Evolutionary conservation across 2,888 invertebrate species (phyloP).

Genomic region (Eristalis tenax): DNA sequence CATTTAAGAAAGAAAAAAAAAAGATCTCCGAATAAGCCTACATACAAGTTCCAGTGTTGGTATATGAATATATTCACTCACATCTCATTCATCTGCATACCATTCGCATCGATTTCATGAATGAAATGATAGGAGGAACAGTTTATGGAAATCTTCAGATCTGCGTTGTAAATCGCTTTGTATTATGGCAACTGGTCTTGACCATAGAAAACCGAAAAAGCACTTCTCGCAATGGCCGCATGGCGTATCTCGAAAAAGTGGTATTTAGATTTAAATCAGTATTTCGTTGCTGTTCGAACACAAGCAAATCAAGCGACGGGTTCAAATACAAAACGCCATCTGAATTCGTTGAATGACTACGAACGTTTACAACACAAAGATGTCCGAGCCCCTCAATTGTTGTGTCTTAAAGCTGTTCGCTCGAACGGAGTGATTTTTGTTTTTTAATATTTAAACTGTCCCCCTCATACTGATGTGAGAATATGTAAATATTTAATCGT

Average conservation of each 20-base stretch:
- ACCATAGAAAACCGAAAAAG: slow-evolving; percentile 60
- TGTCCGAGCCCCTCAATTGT: neutral
- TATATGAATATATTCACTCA: neutral
- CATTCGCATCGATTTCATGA: slow-evolving; percentile 57
- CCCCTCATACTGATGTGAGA: neutral
- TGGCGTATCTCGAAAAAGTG: slow-evolving; percentile 32
- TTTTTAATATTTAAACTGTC: neutral
- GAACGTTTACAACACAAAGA: neutral
- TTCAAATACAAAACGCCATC: neutral
- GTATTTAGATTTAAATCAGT: slow-evolving; percentile 28
- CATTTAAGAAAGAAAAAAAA: slow-evolving; percentile 20
- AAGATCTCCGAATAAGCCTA: neutral
- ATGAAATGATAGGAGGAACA: slow-evolving; percentile 50
- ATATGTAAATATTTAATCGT: neutral
- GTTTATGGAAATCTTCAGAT: slow-evolving; percentile 51
- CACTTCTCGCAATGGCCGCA: slow-evolving; percentile 43
- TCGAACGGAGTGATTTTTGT: neutral
- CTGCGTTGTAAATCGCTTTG: slow-evolving; percentile 51
- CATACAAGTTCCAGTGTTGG: neutral
- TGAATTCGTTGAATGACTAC: neutral
- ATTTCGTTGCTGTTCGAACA: neutral
- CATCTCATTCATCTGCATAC: slow-evolving; percentile 23
- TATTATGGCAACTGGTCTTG: slow-evolving; percentile 64
- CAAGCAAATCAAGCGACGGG: too few species aligned
- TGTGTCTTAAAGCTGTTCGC: too few species aligned